A percentile compares a stretch with the other conserved stretches of the same genome.
These are phyloP conservation scores for Acanthopagrus latus DNA, from an alignment of 2,797 vertebrate species.

Conservation along the genomic window DNA sequence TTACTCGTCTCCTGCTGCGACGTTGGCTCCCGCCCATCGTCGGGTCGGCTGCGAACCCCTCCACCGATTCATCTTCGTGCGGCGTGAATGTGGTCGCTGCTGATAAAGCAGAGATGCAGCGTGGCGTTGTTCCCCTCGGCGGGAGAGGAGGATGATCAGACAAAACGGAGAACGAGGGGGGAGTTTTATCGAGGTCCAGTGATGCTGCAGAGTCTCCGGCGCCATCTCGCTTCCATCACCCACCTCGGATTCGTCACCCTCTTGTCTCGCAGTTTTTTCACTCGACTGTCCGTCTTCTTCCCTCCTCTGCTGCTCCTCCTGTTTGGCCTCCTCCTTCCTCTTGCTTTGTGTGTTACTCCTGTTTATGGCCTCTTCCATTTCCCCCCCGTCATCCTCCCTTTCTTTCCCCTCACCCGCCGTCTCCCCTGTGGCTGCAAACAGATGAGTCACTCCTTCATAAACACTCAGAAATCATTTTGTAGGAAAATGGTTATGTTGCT, in stretches of 20 bases:
- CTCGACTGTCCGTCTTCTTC: background rate
- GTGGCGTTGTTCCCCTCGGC: constrained; percentile 6
- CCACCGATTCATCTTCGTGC: constrained; percentile 49
- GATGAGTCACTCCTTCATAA: background rate
- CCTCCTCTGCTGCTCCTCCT: background rate
- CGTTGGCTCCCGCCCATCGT: constrained; percentile 27
- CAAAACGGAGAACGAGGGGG: background rate
- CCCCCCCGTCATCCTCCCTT: background rate
- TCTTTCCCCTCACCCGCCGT: background rate
- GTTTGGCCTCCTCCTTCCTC: background rate
- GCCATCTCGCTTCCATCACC: background rate
- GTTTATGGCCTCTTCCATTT: background rate
- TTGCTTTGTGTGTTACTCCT: background rate
- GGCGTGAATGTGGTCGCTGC: constrained; percentile 52
- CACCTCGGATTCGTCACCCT: background rate
- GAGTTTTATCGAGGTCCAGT: background rate
- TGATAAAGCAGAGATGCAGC: constrained; percentile 61
- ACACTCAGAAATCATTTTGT: background rate
- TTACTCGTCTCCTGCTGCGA: constrained; percentile 56
- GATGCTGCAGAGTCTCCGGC: background rate
- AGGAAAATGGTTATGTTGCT: background rate
- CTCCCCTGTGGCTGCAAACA: background rate
- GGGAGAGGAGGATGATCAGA: constrained; percentile 7
- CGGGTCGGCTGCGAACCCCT: constrained; percentile 13
- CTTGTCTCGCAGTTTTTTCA: background rate